Base-by-base conservation (phyloP, 2,797 vertebrate species). In the Lepus oiostolus region DNA sequence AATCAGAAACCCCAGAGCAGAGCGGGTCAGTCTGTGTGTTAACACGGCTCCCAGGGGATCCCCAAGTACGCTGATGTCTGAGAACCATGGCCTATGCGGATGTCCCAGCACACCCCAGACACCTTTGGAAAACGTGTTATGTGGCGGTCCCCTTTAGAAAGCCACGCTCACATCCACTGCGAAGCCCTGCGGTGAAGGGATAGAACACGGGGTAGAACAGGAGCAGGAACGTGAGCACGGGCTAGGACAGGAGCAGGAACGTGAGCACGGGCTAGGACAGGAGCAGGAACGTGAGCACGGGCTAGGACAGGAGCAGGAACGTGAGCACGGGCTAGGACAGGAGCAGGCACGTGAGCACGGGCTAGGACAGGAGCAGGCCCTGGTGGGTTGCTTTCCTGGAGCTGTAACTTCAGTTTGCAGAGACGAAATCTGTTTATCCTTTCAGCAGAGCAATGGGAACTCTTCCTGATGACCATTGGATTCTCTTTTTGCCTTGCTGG, bases 341-440 rank as follows among this genome's bases (percentile, higher is more conserved):
- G 38, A 6, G 38, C 38, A 42, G 38, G 38, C 6, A 6, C 38
- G 38, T 42, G 38, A 6, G 38, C 38, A 42, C 38, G 6, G 38
- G 38, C 1, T 7, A 42, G 38, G 38, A 6, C 42, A 42, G 42
- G 42, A 42, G 42, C 42, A 42, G 42, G 7, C 42, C 42, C 42
- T 42, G 42, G 42, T 30, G 50, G 7, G 5, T 21, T 52, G 30
- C 71, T 52, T 85, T 90, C 62, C 68, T 58, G 52, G 11, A 92
- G 67, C 10, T 42, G 14, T 0, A 75, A 26, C 62, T 86, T 77
- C 26, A 70, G 12, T 24, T 5, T 71, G 21, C 28, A 62, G 35
- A 91, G 28, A 58, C 21, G 26, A 70, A 67, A 54, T 84, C 50
- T 75, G 68, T n/a, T 94, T 97, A 93, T 60, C 47, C 60, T 97